A percentile compares a stretch with the other conserved stretches of the same genome.
Conservation (phyloP, 2,797 vertebrate species). For the Leptodactylus fallax region DNA sequence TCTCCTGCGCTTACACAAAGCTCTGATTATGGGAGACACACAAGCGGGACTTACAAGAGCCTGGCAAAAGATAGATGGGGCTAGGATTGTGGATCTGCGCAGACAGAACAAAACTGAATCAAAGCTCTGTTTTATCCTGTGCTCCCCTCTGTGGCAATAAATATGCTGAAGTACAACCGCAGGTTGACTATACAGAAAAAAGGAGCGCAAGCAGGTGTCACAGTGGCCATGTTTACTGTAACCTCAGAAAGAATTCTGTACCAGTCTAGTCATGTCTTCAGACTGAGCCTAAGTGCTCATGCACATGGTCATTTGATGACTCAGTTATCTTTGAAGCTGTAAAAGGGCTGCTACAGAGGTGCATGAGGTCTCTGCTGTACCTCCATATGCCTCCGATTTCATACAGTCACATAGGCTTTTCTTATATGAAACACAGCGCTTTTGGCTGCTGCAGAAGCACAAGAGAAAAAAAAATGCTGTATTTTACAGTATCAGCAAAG, state of each 20-base stretch:
- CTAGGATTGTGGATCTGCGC: slow-evolving; percentile 17
- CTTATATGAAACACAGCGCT: too few relatives aligned
- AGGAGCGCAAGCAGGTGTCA: slow-evolving; percentile 35
- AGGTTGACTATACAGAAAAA: not conserved
- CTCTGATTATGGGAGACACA: slow-evolving; percentile 71
- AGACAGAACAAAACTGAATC: slow-evolving; percentile 20
- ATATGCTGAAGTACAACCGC: not conserved
- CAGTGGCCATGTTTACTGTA: not conserved
- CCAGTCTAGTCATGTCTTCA: not conserved
- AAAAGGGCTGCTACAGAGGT: too few relatives aligned
- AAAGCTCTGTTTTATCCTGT: slow-evolving; percentile 15
- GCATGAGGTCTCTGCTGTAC: not conserved
- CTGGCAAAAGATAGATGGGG: slow-evolving; percentile 49
- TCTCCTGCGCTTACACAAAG: slow-evolving; percentile 76
- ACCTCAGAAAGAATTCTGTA: not conserved
- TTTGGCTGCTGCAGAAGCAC: too few relatives aligned
- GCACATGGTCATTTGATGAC: not conserved
- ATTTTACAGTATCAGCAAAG: too few relatives aligned
- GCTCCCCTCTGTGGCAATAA: slow-evolving; percentile 5
- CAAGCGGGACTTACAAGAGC: slow-evolving; percentile 68
- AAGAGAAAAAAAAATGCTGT: too few relatives aligned
- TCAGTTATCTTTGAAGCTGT: not conserved
- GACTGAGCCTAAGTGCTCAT: not conserved
- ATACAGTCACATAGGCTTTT: too few relatives aligned
- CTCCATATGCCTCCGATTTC: too few relatives aligned